Evolutionary conservation across 2,888 invertebrate genomes (phyloP).

Genomic region (Himalopsyche anomala): DNA sequence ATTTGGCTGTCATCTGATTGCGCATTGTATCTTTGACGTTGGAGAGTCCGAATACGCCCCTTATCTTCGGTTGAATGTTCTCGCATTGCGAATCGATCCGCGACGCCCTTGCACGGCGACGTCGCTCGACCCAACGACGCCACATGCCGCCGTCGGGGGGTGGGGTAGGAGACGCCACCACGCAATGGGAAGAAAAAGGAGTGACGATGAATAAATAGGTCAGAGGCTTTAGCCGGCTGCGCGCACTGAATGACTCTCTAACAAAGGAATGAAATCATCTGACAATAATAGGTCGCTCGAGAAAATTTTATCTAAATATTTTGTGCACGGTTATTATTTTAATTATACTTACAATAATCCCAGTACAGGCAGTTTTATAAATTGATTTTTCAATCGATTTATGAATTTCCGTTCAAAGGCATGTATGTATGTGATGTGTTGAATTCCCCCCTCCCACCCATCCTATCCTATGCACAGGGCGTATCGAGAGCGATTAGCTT

Average conservation of each 20-base stretch:
- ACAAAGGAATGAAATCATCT: constrained; percentile 1
- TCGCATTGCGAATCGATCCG: constrained; percentile 1
- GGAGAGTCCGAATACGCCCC: background rate
- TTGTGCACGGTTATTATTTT: too few relatives aligned
- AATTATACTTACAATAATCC: too few relatives aligned
- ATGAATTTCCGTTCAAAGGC: too few relatives aligned
- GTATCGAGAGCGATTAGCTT: too few relatives aligned
- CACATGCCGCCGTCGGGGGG: background rate
- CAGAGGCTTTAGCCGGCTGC: constrained; percentile 1
- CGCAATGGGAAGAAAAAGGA: background rate
- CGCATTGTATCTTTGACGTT: background rate
- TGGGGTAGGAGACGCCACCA: background rate
- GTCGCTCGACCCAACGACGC: constrained; percentile 1
- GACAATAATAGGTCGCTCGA: too few relatives aligned
- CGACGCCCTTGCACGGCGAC: background rate
- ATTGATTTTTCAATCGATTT: too few relatives aligned
- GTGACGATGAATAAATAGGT: background rate
- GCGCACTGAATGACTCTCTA: background rate
- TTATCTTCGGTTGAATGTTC: background rate
- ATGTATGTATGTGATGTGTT: too few relatives aligned
- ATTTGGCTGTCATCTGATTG: background rate
- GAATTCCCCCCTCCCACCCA: too few relatives aligned
- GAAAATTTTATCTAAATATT: too few relatives aligned
- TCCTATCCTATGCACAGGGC: too few relatives aligned
- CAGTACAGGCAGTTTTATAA: too few relatives aligned